A percentile compares a stretch with the other conserved stretches of the same genome.
phyloP scores from a whole-genome alignment of 1,140 invertebrate genomes.

The Lineus longissimus region DNA sequence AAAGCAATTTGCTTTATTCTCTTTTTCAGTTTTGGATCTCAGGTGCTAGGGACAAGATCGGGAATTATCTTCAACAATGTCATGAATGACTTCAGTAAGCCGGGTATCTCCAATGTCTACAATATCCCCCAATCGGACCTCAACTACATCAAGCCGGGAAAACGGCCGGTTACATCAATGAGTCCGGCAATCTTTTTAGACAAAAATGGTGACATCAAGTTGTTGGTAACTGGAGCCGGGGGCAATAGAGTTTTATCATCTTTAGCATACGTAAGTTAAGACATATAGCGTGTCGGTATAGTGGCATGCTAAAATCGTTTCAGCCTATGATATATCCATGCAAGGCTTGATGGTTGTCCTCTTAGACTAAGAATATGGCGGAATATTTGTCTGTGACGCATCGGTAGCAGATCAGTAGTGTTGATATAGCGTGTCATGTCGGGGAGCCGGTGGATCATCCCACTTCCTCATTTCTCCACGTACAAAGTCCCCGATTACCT shows the following conservation, averaged over 20 bases:
- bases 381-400: too few relatives aligned
- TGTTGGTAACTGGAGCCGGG: slow-evolving; percentile 85
- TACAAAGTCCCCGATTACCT: too few relatives aligned
- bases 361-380: too few relatives aligned
- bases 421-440: too few relatives aligned
- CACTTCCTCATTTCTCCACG: too few relatives aligned
- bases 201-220: slow-evolving; percentile 63
- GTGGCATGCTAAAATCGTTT: too few relatives aligned
- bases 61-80: slow-evolving; percentile 90
- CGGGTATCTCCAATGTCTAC: slow-evolving; percentile 70
- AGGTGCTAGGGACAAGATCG: slow-evolving; percentile 61
- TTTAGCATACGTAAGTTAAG: slow-evolving; percentile 67
- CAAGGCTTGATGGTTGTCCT: too few relatives aligned
- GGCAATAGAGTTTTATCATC: slow-evolving; percentile 85
- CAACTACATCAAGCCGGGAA: slow-evolving; percentile 76
- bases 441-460: too few relatives aligned
- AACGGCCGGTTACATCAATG: slow-evolving; percentile 89
- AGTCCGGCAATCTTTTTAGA: slow-evolving; percentile 79
- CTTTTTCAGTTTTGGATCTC: slow-evolving; percentile 52
- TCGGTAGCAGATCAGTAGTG: too few relatives aligned
- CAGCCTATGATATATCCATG: too few relatives aligned
- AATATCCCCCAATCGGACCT: slow-evolving; percentile 69
- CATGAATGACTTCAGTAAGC: slow-evolving; percentile 93
- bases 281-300: too few relatives aligned
- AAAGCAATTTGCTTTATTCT: too few relatives aligned